phyloP scores from a whole-genome alignment of 30 jellyfish, hydroid and myxozoan genomes.

The Hydractinia symbiolongicarpus region DNA sequence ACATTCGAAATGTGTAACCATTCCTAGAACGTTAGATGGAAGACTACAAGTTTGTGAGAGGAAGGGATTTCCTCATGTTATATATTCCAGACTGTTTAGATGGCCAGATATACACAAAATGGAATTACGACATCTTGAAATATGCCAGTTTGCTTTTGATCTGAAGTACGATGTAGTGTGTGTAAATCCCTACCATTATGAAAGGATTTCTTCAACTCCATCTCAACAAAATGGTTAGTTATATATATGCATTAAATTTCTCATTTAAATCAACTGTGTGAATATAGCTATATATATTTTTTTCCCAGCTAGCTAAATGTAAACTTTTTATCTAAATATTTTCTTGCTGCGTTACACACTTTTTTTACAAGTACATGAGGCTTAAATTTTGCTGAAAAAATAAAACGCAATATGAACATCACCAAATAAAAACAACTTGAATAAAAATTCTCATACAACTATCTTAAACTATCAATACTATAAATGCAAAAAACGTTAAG shows the following conservation, averaged over 20 bases:
- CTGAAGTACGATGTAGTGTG: conserved; percentile 96
- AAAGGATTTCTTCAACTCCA: conserved; percentile 90
- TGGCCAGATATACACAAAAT: conserved; percentile 99
- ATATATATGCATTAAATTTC: no score
- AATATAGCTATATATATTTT: no score
- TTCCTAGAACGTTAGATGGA: conserved; percentile 97
- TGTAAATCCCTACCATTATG: conserved; percentile 97
- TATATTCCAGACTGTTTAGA: conserved; percentile 88
- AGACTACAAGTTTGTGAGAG: conserved; percentile 97
- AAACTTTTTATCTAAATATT: neutral
- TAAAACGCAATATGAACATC: no score
- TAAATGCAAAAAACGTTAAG: no score
- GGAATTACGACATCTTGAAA: conserved; percentile 92
- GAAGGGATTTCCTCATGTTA: conserved; percentile 98
- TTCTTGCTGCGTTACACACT: neutral
- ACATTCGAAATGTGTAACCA: conserved; percentile 98
- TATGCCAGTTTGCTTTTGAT: conserved; percentile 97
- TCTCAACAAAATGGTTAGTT: conserved; percentile 70
- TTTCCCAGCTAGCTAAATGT: neutral
- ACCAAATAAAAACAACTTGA: no score
- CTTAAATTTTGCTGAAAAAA: no score
- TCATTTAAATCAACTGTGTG: no score
- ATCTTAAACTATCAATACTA: no score
- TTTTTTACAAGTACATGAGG: neutral
- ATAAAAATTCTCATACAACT: no score